A percentile compares a stretch with the other conserved stretches of the same genome.
phyloP scores from a whole-genome alignment of 2,888 invertebrate species.

The Polydrusus pterygomalis region DNA sequence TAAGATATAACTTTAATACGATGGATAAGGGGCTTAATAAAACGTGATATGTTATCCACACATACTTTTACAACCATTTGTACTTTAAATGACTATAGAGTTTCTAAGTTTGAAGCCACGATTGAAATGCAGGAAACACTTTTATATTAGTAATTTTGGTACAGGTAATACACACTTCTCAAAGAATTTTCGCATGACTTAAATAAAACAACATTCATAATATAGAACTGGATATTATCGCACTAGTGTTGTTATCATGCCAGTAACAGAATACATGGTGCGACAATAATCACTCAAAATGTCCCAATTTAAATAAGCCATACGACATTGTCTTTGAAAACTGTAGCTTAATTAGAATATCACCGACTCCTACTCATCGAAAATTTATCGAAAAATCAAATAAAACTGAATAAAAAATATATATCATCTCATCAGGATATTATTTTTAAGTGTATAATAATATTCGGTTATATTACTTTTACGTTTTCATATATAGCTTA shows the following conservation, averaged over 20 bases:
- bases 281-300: neutral
- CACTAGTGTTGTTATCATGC: neutral
- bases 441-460: conserved; percentile 44
- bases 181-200: neutral
- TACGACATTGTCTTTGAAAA: neutral
- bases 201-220: neutral
- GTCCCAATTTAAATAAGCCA: neutral
- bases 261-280: too few relatives aligned
- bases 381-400: conserved; percentile 45
- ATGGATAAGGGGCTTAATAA: conserved; percentile 53
- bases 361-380: conserved; percentile 47
- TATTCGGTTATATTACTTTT: conserved; percentile 48
- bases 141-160: conserved; percentile 35
- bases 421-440: conserved; percentile 35
- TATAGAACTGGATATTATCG: neutral
- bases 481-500: conserved; percentile 47
- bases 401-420: conserved; percentile 51
- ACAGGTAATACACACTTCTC: conserved; percentile 14
- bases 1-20: conserved; percentile 39
- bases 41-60: conserved; percentile 68
- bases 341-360: conserved; percentile 34
- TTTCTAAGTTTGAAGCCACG: conserved; percentile 69
- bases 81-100: conserved; percentile 86
- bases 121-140: conserved; percentile 60
- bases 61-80: conserved; percentile 79